Evolutionary conservation across 2,797 vertebrate genomes (phyloP), one percentile per base, ranked within the genome.

Genomic region (Dermochelys coriacea): DNA sequence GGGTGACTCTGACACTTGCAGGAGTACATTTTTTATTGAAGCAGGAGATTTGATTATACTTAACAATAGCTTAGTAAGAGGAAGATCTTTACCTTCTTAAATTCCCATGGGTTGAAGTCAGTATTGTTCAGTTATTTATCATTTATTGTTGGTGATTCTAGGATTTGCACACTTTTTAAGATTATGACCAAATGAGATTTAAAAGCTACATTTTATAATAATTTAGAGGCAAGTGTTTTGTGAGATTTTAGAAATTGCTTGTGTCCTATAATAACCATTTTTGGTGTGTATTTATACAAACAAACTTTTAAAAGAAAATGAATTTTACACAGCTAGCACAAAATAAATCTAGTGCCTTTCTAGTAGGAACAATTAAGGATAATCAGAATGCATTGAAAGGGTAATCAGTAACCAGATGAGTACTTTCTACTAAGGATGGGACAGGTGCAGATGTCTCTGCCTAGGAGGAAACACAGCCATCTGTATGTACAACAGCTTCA

Each of bases 331-430:
- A 80, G 5, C 4, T 2, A 91, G 85, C 19, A 34, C 64, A 90
- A 93, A 95, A 89, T n/a, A 88, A 94, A 71, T 2, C 16, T 86
- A 19, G 4, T 74, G 34, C 27, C 6, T 95, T 96, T 96, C 68
- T 80, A 57, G 50, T 49, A 19, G 51, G 15, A 81, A 95, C 31
- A 96, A 94, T 27, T 49, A 47, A 84, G 31, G 74, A 78, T 96
- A 96, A 87, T 95, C 68, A 96, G 81, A 92, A 34, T 85, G 85
- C 50, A 90, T 92, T 85, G 79, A 96, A 86, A 93, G 93, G 88
- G 85, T 88, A 88, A 97, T 93, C 93, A 95, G 23, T 91, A 90
- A 85, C 95, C 96, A 97, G 68, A 91, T 82, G 84, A 94, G 88
- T 90, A 96, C 16, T 52, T 25, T 82, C 91, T 75, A 83, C 74